These are phyloP conservation scores for Forficula auricularia DNA, from an alignment of 1,140 invertebrate genomes.

Conservation along the genomic window DNA sequence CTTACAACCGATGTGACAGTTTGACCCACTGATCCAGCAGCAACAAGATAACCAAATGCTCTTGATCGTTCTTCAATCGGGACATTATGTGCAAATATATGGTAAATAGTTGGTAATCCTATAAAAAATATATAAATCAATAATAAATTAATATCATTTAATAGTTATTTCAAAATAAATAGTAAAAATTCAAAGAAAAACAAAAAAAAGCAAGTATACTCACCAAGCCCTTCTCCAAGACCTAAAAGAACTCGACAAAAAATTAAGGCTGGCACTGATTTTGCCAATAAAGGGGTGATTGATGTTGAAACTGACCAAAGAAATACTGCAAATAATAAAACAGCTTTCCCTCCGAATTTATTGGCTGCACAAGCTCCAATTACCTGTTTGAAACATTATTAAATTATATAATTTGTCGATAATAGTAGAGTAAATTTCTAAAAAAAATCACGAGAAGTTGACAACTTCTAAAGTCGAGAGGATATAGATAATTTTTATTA, in stretches of 20 bases:
- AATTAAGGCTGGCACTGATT: constrained; percentile 42
- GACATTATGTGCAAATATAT: constrained; percentile 57
- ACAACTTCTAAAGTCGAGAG: not conserved
- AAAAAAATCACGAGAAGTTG: not conserved
- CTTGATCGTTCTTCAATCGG: constrained; percentile 55
- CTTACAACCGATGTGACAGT: constrained; percentile 55
- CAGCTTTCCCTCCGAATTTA: constrained; percentile 51
- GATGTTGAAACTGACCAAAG: constrained; percentile 61
- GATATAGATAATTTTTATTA: not conserved
- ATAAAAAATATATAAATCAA: constrained; percentile 17
- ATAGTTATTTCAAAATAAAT: not conserved
- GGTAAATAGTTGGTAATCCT: constrained; percentile 65
- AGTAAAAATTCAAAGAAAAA: too few species aligned
- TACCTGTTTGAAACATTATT: constrained; percentile 26
- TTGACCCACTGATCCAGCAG: constrained; percentile 57
- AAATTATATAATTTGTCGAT: constrained; percentile 10
- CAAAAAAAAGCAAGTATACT: too few species aligned
- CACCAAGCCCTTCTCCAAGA: constrained; percentile 59
- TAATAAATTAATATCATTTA: constrained; percentile 1
- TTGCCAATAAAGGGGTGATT: constrained; percentile 48
- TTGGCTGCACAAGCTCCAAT: constrained; percentile 52
- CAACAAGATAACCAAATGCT: constrained; percentile 59
- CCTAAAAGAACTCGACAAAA: constrained; percentile 48
- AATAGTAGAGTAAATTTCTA: constrained; percentile 6
- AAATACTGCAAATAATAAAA: constrained; percentile 50